These are phyloP conservation scores for Triops cancriformis DNA, from an alignment of 1,140 invertebrate species.

Conservation along the genomic window DNA sequence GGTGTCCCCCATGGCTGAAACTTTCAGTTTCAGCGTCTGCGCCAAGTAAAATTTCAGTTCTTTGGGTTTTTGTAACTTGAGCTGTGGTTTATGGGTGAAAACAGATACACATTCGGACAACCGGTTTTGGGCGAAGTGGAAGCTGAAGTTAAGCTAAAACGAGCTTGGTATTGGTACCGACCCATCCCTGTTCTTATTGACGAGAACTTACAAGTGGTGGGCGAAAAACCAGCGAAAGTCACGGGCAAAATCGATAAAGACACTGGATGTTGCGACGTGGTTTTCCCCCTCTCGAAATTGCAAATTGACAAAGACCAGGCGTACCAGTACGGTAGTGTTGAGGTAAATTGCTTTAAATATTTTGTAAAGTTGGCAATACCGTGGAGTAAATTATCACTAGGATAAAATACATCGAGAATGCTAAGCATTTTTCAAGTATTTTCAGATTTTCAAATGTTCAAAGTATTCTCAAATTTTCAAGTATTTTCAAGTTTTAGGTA, in stretches of 20 bases:
- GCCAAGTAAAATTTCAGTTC: neutral
- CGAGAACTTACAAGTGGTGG: neutral
- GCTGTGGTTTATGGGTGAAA: neutral
- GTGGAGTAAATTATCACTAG: no score
- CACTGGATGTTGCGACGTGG: neutral
- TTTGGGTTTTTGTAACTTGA: neutral
- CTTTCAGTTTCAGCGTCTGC: neutral
- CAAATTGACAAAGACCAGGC: neutral
- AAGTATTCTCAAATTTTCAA: no score
- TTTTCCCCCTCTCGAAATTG: neutral
- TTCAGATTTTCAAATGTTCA: no score
- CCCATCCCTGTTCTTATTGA: neutral
- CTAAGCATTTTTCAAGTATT: no score
- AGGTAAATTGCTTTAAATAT: neutral
- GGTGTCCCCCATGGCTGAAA: constrained; percentile 41
- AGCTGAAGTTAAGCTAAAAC: constrained; percentile 20
- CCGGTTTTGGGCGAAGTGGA: constrained; percentile 28
- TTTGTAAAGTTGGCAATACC: neutral
- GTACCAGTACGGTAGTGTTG: neutral
- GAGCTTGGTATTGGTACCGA: neutral
- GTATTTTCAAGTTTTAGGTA: no score
- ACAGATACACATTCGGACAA: constrained; percentile 35
- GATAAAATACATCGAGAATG: no score
- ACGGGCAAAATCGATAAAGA: neutral
- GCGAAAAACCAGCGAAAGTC: neutral